These are phyloP conservation scores for Blastomussa wellsi DNA, from an alignment of 92 coral and sea anemone genomes.

Conservation along the genomic window DNA sequence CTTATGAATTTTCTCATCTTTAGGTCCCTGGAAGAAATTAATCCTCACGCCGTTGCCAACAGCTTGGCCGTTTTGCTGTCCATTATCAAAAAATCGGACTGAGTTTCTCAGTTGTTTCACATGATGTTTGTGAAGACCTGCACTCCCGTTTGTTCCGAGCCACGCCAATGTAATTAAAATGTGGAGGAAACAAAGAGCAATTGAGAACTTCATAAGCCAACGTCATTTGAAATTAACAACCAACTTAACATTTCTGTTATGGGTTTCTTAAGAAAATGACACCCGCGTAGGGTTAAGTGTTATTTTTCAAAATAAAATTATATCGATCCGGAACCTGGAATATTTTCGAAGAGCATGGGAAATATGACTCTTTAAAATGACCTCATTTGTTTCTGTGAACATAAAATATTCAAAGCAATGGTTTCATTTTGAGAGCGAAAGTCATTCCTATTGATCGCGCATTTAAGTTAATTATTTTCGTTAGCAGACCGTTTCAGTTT, in stretches of 20 bases:
- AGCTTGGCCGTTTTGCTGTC: background rate
- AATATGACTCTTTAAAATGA: background rate
- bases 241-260: constrained; percentile 3
- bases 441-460: constrained; percentile 1
- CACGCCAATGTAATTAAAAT: constrained; percentile 21
- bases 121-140: constrained; percentile 26
- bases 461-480: background rate
- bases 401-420: constrained; percentile 33
- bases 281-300: background rate
- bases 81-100: background rate
- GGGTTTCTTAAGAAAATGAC: background rate
- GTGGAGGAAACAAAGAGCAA: constrained; percentile 10
- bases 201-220: constrained; percentile 36
- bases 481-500: background rate
- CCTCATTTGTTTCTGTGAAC: constrained; percentile 16
- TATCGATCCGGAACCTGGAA: background rate
- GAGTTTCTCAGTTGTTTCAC: background rate
- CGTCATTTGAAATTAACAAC: constrained; percentile 31
- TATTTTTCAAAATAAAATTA: background rate
- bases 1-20: background rate
- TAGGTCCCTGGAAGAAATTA: background rate
- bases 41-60: background rate
- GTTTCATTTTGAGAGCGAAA: constrained; percentile 15
- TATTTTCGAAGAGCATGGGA: background rate
- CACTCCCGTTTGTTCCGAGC: constrained; percentile 23